phyloP scores from a whole-genome alignment of 2,888 invertebrate genomes.

The Meghimatium bilineatum region DNA sequence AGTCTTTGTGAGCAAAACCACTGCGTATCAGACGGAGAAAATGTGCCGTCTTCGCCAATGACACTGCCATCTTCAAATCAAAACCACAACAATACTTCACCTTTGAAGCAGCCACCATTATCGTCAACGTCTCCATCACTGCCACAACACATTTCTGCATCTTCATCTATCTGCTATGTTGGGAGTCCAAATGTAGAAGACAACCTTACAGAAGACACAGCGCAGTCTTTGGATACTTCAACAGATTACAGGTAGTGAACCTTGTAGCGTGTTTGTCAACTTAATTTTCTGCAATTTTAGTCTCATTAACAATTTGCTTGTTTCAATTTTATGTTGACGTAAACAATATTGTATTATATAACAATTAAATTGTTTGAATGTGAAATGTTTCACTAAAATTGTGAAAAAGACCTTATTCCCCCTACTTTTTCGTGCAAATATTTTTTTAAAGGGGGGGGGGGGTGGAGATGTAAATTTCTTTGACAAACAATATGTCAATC shows the following conservation, averaged over 20 bases:
- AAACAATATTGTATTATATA: no score
- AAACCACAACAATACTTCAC: not conserved
- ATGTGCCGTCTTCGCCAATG: not conserved
- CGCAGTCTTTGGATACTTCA: not conserved
- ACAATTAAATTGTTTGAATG: no score
- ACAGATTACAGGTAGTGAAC: conserved; percentile 29
- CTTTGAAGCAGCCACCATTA: not conserved
- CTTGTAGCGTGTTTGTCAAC: no score
- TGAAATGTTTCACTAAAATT: no score
- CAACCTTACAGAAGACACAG: not conserved
- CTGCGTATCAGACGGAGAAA: conserved; percentile 1
- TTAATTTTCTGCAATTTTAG: no score
- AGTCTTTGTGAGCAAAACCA: not conserved
- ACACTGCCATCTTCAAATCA: not conserved
- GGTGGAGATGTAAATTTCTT: no score
- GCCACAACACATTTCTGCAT: not conserved
- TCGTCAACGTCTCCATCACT: not conserved
- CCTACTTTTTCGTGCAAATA: no score
- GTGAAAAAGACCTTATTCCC: no score
- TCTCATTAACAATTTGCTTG: no score
- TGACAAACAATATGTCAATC: no score
- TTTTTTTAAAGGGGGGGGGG: no score
- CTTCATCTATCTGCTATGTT: not conserved
- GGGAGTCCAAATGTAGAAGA: not conserved
- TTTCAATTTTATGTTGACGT: no score